phyloP scores from a whole-genome alignment of 1,140 invertebrate genomes.

The Pachyrhynchus sulphureomaculatus region DNA sequence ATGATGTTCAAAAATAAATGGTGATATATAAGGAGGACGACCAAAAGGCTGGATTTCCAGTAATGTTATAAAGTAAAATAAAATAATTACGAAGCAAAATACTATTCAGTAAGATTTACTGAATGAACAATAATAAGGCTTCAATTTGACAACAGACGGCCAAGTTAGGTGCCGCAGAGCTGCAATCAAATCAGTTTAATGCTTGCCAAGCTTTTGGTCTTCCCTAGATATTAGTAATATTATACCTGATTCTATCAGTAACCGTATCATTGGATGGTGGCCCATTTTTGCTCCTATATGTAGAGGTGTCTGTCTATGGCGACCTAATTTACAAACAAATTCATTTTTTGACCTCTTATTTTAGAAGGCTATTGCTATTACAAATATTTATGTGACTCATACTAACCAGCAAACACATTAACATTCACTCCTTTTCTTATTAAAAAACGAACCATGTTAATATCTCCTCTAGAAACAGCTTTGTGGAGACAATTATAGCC shows the following conservation, averaged over 20 bases:
- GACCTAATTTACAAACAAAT: neutral
- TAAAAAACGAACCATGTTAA: constrained; percentile 62
- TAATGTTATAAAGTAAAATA: too few species aligned
- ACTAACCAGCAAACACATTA: constrained; percentile 61
- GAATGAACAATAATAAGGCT: too few species aligned
- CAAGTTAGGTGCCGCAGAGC: too few species aligned
- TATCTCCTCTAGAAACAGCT: constrained; percentile 56
- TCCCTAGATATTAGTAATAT: neutral
- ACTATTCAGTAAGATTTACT: too few species aligned
- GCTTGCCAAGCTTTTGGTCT: too few species aligned
- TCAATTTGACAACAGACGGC: too few species aligned
- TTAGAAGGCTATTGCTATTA: neutral
- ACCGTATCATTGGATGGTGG: constrained; percentile 55
- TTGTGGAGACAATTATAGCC: constrained; percentile 58
- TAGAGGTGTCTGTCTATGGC: constrained; percentile 81
- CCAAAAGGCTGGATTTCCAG: too few species aligned
- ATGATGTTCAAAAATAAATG: neutral
- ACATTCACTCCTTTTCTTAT: constrained; percentile 85
- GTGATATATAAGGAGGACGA: too few species aligned
- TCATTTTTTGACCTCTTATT: neutral
- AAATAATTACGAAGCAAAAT: too few species aligned
- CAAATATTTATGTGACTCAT: neutral
- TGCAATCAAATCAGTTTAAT: too few species aligned
- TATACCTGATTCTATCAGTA: constrained; percentile 59
- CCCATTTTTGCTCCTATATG: constrained; percentile 81